These are phyloP conservation scores for Platycnemis pennipes DNA, from an alignment of 2,888 invertebrate species.

Conservation along the genomic window DNA sequence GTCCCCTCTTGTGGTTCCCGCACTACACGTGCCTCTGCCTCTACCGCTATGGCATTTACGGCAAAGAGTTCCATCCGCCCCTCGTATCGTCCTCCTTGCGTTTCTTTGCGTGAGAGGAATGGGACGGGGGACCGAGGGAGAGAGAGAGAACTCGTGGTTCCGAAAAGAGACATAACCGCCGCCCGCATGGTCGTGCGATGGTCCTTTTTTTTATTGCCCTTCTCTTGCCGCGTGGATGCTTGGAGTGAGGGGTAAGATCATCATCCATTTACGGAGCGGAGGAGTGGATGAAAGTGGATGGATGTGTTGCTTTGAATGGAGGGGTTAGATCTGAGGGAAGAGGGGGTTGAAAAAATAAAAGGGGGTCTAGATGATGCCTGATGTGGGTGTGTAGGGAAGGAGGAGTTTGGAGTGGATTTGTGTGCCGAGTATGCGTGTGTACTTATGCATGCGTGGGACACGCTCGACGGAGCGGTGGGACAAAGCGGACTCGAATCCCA, in stretches of 20 bases:
- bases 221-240: neutral
- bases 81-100: neutral
- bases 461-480: neutral
- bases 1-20: neutral
- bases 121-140: neutral
- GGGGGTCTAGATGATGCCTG: neutral
- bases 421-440: neutral
- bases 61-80: neutral
- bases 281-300: conserved; percentile 30
- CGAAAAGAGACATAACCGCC: neutral
- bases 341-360: neutral
- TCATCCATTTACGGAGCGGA: conserved; percentile 48
- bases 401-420: neutral
- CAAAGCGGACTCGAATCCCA: neutral
- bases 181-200: neutral
- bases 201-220: conserved; percentile 55
- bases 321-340: neutral
- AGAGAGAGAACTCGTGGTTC: neutral
- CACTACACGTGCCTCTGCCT: neutral
- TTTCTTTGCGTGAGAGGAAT: neutral
- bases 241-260: conserved; percentile 9
- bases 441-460: neutral
- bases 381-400: neutral
- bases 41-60: too few relatives aligned
- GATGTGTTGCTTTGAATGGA: neutral